Percentiles rank a stretch among this genome's conserved stretches.
phyloP scores from a whole-genome alignment of 2,888 invertebrate genomes.

The Pandemis corylana region DNA sequence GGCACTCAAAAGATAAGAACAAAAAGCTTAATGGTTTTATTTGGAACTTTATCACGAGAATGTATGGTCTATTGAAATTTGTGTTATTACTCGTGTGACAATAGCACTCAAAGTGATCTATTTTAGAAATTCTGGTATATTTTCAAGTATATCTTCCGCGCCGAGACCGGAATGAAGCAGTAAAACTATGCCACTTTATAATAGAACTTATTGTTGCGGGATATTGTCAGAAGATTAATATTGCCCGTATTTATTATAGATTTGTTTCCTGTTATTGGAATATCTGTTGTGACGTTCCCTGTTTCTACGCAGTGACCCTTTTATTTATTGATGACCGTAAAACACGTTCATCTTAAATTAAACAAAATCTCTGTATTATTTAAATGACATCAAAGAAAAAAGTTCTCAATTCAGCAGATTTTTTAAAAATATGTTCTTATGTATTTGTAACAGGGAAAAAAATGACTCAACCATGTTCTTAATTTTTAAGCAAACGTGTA shows the following conservation, averaged over 20 bases:
- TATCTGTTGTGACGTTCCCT: neutral
- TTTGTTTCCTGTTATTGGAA: constrained; percentile 12
- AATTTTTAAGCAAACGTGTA: too few relatives aligned
- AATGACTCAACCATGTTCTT: too few relatives aligned
- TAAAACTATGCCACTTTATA: constrained; percentile 37
- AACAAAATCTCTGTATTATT: neutral
- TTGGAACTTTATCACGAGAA: constrained; percentile 15
- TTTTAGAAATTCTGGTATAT: constrained; percentile 11
- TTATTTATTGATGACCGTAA: neutral
- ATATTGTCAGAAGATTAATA: constrained; percentile 33
- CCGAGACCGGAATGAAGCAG: constrained; percentile 17
- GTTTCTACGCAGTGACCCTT: neutral
- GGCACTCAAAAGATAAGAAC: constrained; percentile 29
- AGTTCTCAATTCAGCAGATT: too few relatives aligned
- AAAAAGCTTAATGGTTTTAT: constrained; percentile 38
- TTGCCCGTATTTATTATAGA: constrained; percentile 8
- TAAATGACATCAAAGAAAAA: too few relatives aligned
- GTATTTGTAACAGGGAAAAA: too few relatives aligned
- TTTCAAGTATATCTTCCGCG: constrained; percentile 17
- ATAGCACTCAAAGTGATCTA: constrained; percentile 2
- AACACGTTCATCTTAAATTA: neutral
- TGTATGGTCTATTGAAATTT: constrained; percentile 35
- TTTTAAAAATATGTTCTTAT: too few relatives aligned
- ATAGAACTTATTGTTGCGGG: constrained; percentile 35
- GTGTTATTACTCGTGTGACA: constrained; percentile 22